These are phyloP conservation scores for Hypena proboscidalis DNA, from an alignment of 2,888 invertebrate species.

Conservation along the genomic window DNA sequence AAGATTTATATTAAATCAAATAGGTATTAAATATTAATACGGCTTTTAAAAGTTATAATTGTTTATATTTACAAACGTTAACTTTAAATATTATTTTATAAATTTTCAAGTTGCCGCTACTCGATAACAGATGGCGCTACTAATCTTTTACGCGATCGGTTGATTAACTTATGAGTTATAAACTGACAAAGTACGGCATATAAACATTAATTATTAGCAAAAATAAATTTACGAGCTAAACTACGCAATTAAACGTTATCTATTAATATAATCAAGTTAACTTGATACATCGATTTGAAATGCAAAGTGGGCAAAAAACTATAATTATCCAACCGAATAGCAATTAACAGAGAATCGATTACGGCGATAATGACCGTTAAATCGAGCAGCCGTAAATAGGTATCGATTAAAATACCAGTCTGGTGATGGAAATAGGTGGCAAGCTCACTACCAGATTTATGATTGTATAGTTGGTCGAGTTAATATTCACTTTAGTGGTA, in stretches of 20 bases:
- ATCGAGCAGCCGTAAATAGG: constrained; percentile 47
- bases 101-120: constrained; percentile 45
- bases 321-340: constrained; percentile 30
- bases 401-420: constrained; percentile 45
- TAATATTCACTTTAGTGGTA: not conserved
- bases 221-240: constrained; percentile 13
- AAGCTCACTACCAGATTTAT: not conserved
- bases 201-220: not conserved
- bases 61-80: too few species aligned
- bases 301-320: constrained; percentile 20
- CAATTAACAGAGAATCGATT: constrained; percentile 37
- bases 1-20: too few species aligned
- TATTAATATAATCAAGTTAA: constrained; percentile 20
- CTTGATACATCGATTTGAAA: constrained; percentile 13
- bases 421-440: not conserved
- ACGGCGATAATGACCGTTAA: constrained; percentile 42
- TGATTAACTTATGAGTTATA: too few species aligned
- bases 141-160: not conserved
- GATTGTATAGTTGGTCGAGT: not conserved
- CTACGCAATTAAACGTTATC: constrained; percentile 20
- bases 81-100: not conserved
- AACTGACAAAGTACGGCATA: too few species aligned
- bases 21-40: too few species aligned
- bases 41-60: too few species aligned
- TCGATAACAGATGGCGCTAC: constrained; percentile 67